phyloP scores from a whole-genome alignment of 2,888 invertebrate genomes.

The Chymomyza amoena region DNA sequence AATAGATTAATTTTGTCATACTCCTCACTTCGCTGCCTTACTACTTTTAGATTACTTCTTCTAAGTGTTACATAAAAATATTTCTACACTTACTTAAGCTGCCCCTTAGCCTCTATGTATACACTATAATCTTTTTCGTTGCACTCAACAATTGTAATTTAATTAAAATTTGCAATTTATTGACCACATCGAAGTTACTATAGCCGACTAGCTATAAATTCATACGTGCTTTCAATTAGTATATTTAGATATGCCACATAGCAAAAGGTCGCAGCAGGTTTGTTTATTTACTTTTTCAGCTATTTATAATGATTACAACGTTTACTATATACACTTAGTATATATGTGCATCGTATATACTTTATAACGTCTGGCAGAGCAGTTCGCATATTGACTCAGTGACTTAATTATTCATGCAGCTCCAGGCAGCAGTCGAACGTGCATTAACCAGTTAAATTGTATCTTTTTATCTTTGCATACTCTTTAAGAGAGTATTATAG shows the following conservation, averaged over 20 bases:
- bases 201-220: slow-evolving; percentile 48
- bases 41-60: too few relatives aligned
- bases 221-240: slow-evolving; percentile 53
- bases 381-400: slow-evolving; percentile 40
- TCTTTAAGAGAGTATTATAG: neutral
- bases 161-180: slow-evolving; percentile 62
- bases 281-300: slow-evolving; percentile 33
- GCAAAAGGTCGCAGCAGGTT: slow-evolving; percentile 47
- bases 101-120: too few relatives aligned
- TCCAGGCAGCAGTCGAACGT: slow-evolving; percentile 32
- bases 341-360: neutral
- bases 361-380: neutral
- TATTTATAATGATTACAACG: slow-evolving; percentile 33
- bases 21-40: too few relatives aligned
- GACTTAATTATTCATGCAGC: slow-evolving; percentile 57
- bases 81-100: too few relatives aligned
- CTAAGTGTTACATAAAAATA: too few relatives aligned
- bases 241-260: slow-evolving; percentile 5
- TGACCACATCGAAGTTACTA: slow-evolving; percentile 31
- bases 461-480: neutral
- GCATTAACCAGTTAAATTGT: slow-evolving; percentile 25
- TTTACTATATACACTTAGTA: neutral
- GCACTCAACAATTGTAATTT: slow-evolving; percentile 35
- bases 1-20: too few relatives aligned
- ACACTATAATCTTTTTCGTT: neutral